phyloP scores from a whole-genome alignment of 2,113 vertebrate genomes.

The Uria lomvia region DNA sequence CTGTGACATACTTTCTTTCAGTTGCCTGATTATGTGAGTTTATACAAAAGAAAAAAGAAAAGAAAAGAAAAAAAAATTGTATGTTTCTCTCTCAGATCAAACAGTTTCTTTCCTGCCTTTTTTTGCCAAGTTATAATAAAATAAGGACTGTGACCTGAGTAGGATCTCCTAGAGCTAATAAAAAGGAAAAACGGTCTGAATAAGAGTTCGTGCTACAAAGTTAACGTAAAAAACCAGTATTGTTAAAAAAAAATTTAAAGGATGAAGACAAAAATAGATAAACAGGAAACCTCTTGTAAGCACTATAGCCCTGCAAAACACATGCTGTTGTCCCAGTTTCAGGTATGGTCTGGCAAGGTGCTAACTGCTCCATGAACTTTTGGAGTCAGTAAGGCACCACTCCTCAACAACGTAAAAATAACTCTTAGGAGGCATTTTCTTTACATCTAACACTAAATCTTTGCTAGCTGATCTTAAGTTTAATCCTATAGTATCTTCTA shows the following conservation, averaged over 20 bases:
- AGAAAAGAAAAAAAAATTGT: neutral
- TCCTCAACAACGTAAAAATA: neutral
- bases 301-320: neutral
- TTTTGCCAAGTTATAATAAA: slow-evolving; percentile 44
- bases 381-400: neutral
- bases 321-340: neutral
- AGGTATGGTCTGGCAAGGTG: neutral
- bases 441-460: neutral
- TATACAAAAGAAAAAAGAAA: neutral
- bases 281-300: neutral
- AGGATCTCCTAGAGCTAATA: slow-evolving; percentile 14
- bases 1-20: slow-evolving; percentile 40
- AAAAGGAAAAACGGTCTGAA: neutral
- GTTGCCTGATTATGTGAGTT: slow-evolving; percentile 17
- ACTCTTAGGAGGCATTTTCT: neutral
- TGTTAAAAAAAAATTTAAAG: neutral
- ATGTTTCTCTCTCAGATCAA: slow-evolving; percentile 7
- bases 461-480: neutral
- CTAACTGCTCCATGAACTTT: neutral
- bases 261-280: neutral
- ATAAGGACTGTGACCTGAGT: slow-evolving; percentile 35
- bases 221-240: neutral
- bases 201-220: neutral
- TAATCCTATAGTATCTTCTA: neutral
- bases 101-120: slow-evolving; percentile 6